Percentiles rank a stretch among this genome's conserved stretches.
Conservation (phyloP, 2,888 invertebrate species). For the Phania funesta region DNA sequence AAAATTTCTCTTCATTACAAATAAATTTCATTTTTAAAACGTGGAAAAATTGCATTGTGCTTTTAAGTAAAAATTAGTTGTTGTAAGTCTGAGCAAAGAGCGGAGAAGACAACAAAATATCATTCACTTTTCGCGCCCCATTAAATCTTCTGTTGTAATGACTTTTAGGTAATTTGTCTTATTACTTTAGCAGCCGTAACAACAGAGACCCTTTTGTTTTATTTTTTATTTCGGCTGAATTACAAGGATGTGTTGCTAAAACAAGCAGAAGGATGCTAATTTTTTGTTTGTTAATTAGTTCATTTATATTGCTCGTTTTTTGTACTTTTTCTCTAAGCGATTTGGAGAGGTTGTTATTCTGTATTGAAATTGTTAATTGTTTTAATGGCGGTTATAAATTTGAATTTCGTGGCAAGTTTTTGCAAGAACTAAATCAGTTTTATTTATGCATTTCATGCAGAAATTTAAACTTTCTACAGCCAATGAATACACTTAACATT, state of each 20-base stretch:
- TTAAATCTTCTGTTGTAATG: constrained; percentile 66
- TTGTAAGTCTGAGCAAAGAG: background rate
- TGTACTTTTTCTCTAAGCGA: background rate
- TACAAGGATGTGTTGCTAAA: background rate
- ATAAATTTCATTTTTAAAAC: constrained; percentile 51
- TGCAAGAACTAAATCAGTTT: constrained; percentile 28
- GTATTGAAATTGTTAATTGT: constrained; percentile 75
- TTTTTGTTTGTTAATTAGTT: constrained; percentile 63
- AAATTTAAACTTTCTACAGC: constrained; percentile 9
- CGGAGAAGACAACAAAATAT: constrained; percentile 37
- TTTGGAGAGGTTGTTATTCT: background rate
- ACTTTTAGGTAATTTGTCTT: constrained; percentile 66
- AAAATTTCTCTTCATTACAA: constrained; percentile 61
- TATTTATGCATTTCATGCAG: constrained; percentile 29
- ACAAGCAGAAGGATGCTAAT: constrained; percentile 54
- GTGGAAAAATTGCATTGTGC: constrained; percentile 36
- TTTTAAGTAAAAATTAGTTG: background rate
- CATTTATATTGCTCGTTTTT: constrained; percentile 16
- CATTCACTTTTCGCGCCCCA: constrained; percentile 66
- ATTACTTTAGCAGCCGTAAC: constrained; percentile 49
- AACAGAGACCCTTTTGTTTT: constrained; percentile 22
- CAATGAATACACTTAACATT: constrained; percentile 32
- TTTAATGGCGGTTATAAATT: constrained; percentile 75
- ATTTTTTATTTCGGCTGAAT: background rate
- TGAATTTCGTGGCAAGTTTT: constrained; percentile 47